Conservation (phyloP, 2,797 vertebrate genomes). For the Rhinogobio ventralis region DNA sequence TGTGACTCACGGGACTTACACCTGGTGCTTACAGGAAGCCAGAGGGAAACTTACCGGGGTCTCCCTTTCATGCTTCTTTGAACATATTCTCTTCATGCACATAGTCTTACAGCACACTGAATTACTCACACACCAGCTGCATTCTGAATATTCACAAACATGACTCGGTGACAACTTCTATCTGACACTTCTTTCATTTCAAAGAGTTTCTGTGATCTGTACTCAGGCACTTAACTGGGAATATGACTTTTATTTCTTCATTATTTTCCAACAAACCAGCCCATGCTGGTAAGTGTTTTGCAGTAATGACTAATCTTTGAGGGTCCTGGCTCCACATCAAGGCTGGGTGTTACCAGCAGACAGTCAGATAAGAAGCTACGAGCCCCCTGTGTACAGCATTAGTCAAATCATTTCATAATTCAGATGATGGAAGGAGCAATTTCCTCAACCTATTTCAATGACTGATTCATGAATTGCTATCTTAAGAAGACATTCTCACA, state of each 20-base stretch:
- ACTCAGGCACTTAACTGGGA: neutral
- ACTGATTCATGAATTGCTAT: conserved; percentile 38
- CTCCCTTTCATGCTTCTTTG: conserved; percentile 48
- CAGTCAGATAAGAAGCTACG: conserved; percentile 38
- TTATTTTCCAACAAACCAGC: conserved; percentile 20
- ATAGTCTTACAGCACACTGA: neutral
- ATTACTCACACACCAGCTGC: conserved; percentile 41
- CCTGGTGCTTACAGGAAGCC: conserved; percentile 42
- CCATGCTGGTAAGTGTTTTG: conserved; percentile 32
- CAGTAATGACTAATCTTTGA: neutral
- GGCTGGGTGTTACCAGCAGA: conserved; percentile 18
- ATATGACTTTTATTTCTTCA: neutral
- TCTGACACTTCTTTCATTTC: conserved; percentile 4
- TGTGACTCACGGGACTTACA: conserved; percentile 33
- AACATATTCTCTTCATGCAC: conserved; percentile 18
- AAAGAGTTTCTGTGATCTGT: conserved; percentile 40
- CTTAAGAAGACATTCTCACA: conserved; percentile 17
- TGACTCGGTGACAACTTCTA: conserved; percentile 39
- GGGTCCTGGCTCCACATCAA: conserved; percentile 26
- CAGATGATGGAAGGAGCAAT: neutral
- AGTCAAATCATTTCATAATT: conserved; percentile 29
- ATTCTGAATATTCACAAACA: conserved; percentile 27
- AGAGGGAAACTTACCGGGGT: conserved; percentile 33
- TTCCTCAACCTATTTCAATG: conserved; percentile 31
- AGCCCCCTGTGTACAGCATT: neutral